A percentile compares a stretch with the other conserved stretches of the same genome.
phyloP scores from a whole-genome alignment of 2,113 vertebrate genomes.

The Sialia sialis region DNA sequence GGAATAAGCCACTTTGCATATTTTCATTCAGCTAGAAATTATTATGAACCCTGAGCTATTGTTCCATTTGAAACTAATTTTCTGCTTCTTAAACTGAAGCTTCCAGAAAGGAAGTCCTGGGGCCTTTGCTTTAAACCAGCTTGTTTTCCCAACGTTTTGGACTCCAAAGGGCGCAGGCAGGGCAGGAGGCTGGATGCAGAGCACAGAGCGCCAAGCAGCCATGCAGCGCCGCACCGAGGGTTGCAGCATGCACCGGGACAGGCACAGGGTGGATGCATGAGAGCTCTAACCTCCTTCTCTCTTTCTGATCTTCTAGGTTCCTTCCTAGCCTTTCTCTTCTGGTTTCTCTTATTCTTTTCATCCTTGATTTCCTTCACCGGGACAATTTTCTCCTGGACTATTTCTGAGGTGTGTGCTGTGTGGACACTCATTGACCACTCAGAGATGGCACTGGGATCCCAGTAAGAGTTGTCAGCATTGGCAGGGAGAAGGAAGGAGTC shows the following conservation, averaged over 20 bases:
- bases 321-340: constrained; percentile 81
- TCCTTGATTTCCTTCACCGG: constrained; percentile 71
- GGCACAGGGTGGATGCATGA: background rate
- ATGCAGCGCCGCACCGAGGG: background rate
- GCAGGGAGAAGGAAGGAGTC: constrained; percentile 66
- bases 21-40: background rate
- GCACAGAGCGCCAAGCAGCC: background rate
- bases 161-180: background rate
- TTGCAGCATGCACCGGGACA: constrained; percentile 10
- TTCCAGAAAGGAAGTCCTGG: background rate
- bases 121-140: background rate
- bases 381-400: constrained; percentile 70
- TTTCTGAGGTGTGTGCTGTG: constrained; percentile 70
- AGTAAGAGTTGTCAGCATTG: constrained; percentile 60
- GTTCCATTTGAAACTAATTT: background rate
- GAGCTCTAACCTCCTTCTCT: constrained; percentile 84
- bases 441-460: constrained; percentile 70
- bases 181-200: background rate
- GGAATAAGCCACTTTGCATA: background rate
- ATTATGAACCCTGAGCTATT: background rate
- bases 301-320: constrained; percentile 80
- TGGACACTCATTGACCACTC: constrained; percentile 81
- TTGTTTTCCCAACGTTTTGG: background rate
- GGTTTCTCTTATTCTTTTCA: constrained; percentile 76
- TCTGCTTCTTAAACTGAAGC: background rate